These are phyloP conservation scores for Chelonus insularis DNA, from an alignment of 1,140 invertebrate genomes.

Conservation along the genomic window DNA sequence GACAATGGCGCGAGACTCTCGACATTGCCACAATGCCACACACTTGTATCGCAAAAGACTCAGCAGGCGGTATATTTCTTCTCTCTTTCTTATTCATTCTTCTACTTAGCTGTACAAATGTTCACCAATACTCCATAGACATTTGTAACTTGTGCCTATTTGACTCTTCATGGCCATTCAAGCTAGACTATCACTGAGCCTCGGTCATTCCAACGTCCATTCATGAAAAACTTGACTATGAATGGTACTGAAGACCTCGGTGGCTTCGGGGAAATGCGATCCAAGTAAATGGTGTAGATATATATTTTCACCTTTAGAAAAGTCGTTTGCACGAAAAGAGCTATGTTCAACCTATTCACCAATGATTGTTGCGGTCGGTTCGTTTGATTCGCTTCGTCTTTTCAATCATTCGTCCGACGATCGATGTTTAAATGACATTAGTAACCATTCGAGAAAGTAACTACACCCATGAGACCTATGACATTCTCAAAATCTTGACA, in stretches of 20 bases:
- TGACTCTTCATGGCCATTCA: conserved; percentile 13
- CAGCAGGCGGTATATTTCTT: conserved; percentile 39
- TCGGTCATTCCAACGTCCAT: conserved; percentile 15
- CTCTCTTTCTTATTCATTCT: conserved; percentile 7
- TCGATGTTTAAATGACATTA: conserved; percentile 42
- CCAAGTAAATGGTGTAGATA: background rate
- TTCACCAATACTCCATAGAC: no score
- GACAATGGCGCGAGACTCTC: conserved; percentile 41
- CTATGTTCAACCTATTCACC: background rate
- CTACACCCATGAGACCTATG: no score
- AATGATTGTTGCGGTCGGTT: conserved; percentile 32
- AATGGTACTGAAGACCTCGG: conserved; percentile 11
- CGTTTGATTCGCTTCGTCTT: conserved; percentile 39
- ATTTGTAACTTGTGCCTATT: background rate
- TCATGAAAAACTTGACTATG: conserved; percentile 18
- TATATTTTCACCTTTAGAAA: background rate
- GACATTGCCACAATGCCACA: conserved; percentile 49
- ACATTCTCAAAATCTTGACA: no score
- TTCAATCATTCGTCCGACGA: conserved; percentile 14
- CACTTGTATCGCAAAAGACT: conserved; percentile 53
- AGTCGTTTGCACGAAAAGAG: conserved; percentile 14
- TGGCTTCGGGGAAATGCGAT: conserved; percentile 18
- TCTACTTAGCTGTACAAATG: background rate
- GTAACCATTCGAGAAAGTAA: background rate
- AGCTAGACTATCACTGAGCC: conserved; percentile 10